Percentiles rank a stretch among this genome's conserved stretches.
Conservation (phyloP, 2,113 vertebrate genomes). For the Azemiops feae region DNA sequence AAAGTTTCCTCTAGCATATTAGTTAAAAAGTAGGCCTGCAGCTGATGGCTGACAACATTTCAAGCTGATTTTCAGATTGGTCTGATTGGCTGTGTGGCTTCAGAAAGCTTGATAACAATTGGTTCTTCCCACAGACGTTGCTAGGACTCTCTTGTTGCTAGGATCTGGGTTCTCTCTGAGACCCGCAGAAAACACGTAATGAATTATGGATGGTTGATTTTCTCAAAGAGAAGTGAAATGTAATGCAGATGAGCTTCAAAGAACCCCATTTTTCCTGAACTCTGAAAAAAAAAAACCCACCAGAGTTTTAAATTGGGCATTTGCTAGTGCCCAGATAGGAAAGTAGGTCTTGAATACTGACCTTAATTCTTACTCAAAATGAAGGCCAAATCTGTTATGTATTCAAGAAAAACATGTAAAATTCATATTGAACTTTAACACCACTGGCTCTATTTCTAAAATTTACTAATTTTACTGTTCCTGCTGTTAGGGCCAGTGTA, state of each 20-base stretch:
- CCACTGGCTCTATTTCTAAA: slow-evolving; percentile 63
- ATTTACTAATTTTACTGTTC: neutral
- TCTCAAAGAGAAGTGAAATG: slow-evolving; percentile 84
- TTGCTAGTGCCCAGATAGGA: slow-evolving; percentile 65
- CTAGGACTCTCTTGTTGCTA: slow-evolving; percentile 93
- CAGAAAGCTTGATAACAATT: slow-evolving; percentile 70
- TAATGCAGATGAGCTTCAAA: slow-evolving; percentile 86
- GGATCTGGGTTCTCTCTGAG: slow-evolving; percentile 75
- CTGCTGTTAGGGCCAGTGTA: slow-evolving; percentile 55
- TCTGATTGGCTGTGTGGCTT: slow-evolving; percentile 70
- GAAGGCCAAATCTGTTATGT: slow-evolving; percentile 79
- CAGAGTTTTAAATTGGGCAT: slow-evolving; percentile 74
- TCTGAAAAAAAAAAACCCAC: slow-evolving; percentile 66
- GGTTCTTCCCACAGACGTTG: slow-evolving; percentile 81
- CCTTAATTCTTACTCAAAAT: slow-evolving; percentile 84
- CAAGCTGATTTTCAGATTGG: slow-evolving; percentile 13
- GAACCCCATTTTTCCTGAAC: slow-evolving; percentile 68
- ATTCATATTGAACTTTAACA: slow-evolving; percentile 71
- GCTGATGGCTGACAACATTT: slow-evolving; percentile 48
- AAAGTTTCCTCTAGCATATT: slow-evolving; percentile 23
- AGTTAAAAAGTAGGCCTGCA: neutral
- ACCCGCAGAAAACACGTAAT: slow-evolving; percentile 84
- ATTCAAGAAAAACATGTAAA: slow-evolving; percentile 78
- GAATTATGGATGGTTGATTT: slow-evolving; percentile 93
- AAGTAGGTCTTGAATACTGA: slow-evolving; percentile 65